phyloP scores from a whole-genome alignment of 1,140 invertebrate genomes.

The Pseudobourletiella spinata region DNA sequence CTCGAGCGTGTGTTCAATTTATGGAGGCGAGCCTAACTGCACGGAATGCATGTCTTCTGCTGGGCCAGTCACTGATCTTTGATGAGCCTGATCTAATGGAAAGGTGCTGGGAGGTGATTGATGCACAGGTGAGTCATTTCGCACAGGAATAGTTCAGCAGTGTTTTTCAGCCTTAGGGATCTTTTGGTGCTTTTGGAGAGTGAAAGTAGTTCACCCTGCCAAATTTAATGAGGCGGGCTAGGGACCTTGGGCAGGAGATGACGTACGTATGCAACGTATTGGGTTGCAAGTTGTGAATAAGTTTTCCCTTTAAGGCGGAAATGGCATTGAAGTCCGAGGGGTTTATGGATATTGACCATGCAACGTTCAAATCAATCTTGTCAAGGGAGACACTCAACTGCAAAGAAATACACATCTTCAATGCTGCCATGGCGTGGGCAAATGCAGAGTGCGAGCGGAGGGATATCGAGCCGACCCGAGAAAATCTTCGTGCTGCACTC shows the following conservation, averaged over 20 bases:
- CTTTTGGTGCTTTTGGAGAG: too few species aligned
- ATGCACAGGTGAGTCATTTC: slow-evolving; percentile 58
- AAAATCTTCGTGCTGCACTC: slow-evolving; percentile 53
- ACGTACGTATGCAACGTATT: too few species aligned
- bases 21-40: slow-evolving; percentile 83
- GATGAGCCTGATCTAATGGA: slow-evolving; percentile 89
- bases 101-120: slow-evolving; percentile 90
- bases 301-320: too few species aligned
- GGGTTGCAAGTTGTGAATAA: background rate
- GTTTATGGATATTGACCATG: slow-evolving; percentile 82
- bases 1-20: slow-evolving; percentile 80
- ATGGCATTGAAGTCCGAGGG: slow-evolving; percentile 87
- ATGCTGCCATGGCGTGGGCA: slow-evolving; percentile 82
- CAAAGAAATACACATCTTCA: slow-evolving; percentile 79
- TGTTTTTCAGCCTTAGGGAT: too few species aligned
- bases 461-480: slow-evolving; percentile 60
- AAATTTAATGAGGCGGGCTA: slow-evolving; percentile 1
- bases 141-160: background rate
- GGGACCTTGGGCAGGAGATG: too few species aligned
- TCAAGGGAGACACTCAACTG: slow-evolving; percentile 81
- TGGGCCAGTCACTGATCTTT: slow-evolving; percentile 81
- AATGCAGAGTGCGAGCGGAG: slow-evolving; percentile 69
- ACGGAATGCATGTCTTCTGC: slow-evolving; percentile 81
- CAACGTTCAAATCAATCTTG: slow-evolving; percentile 76
- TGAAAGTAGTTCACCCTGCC: background rate